Conservation (phyloP, 2,888 invertebrate species). For the Drosophila vallismaia region DNA sequence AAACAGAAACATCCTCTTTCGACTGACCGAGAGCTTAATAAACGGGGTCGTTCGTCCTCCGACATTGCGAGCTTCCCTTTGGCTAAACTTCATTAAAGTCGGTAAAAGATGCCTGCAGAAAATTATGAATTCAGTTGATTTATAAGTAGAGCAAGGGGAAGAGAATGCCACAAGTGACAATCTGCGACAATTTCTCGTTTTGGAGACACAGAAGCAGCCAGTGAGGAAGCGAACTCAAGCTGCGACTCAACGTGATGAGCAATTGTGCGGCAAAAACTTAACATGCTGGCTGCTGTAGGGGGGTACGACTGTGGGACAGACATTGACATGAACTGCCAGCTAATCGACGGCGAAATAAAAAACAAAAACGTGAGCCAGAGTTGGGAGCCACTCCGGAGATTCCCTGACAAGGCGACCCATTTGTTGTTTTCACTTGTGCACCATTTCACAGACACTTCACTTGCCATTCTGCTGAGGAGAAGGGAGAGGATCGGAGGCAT, state of each 20-base stretch:
- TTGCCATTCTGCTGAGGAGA: constrained; percentile 29
- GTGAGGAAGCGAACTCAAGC: constrained; percentile 12
- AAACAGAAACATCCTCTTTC: constrained; percentile 68
- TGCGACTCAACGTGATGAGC: constrained; percentile 60
- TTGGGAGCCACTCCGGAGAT: constrained; percentile 31
- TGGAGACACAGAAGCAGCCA: constrained; percentile 29
- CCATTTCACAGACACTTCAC: constrained; percentile 70
- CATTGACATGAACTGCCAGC: constrained; percentile 70
- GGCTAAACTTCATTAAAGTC: constrained; percentile 58
- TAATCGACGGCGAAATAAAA: constrained; percentile 63
- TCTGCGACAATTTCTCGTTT: constrained; percentile 71
- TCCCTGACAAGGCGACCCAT: constrained; percentile 71
- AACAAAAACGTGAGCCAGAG: constrained; percentile 45
- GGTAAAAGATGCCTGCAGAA: constrained; percentile 38
- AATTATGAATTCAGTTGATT: constrained; percentile 67
- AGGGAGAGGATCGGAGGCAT: neutral
- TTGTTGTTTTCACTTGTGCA: constrained; percentile 77
- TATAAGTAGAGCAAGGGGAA: constrained; percentile 48
- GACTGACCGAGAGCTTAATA: constrained; percentile 40
- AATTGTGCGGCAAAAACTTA: constrained; percentile 60
- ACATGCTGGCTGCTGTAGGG: constrained; percentile 32
- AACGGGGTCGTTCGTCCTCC: constrained; percentile 24
- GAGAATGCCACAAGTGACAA: constrained; percentile 57
- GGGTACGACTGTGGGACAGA: constrained; percentile 30
- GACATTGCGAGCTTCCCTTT: constrained; percentile 9